A percentile compares a stretch with the other conserved stretches of the same genome.
Evolutionary conservation across 30 jellyfish, hydroid and myxozoan species (phyloP).

Genomic region (Pelagia noctiluca): DNA sequence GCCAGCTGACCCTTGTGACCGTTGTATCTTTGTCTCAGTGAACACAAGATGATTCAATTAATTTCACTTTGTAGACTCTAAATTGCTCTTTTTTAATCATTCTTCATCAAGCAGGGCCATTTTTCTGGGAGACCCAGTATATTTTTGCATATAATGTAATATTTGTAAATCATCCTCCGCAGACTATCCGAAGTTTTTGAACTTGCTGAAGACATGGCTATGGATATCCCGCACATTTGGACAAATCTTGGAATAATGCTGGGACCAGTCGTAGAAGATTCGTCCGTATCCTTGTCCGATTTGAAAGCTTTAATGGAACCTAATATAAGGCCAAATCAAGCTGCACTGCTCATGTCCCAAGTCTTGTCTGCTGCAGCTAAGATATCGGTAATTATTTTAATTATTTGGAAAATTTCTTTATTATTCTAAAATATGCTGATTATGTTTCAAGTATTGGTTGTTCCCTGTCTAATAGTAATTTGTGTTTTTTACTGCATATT

Average conservation of each 20-base stretch:
- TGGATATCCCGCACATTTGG: constrained; percentile 84
- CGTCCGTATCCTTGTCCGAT: constrained; percentile 66
- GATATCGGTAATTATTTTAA: constrained; percentile 59
- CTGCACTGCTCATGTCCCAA: constrained; percentile 87
- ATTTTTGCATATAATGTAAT: not conserved
- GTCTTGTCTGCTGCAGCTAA: constrained; percentile 77
- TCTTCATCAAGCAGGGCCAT: not conserved
- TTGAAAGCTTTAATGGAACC: constrained; percentile 78
- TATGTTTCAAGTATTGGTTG: not conserved
- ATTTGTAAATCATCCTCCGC: not conserved
- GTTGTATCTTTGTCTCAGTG: not conserved
- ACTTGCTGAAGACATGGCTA: constrained; percentile 66
- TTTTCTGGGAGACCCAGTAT: not conserved
- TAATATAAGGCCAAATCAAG: constrained; percentile 62
- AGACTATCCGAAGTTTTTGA: constrained; percentile 55
- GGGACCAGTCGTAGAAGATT: constrained; percentile 79
- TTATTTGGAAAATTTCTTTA: too few species aligned
- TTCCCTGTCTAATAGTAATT: not conserved
- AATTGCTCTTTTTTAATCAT: not conserved
- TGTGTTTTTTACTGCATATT: not conserved
- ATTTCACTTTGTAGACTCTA: not conserved
- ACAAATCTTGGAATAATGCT: constrained; percentile 73
- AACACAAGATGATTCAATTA: not conserved
- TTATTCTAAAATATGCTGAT: too few species aligned
- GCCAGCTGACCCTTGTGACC: not conserved